Evolutionary conservation across 2,888 invertebrate species (phyloP).

Genomic region (Theretra japonica): DNA sequence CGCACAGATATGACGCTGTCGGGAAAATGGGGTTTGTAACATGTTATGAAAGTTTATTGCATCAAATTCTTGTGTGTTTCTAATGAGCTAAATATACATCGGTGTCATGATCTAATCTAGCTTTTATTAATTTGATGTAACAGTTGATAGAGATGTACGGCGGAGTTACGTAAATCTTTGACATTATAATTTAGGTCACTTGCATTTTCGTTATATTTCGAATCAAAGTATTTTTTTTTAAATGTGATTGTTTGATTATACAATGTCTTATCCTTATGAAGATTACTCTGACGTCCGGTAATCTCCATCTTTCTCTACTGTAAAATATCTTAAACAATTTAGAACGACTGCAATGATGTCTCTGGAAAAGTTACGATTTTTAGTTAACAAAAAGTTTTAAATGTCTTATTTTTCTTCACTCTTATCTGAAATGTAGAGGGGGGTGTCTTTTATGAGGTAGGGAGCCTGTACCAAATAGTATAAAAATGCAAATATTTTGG

Average conservation of each 20-base stretch:
- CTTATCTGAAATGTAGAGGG: too few species aligned
- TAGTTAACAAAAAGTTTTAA: too few species aligned
- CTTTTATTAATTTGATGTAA: neutral
- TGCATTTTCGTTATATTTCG: neutral
- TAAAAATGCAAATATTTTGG: neutral
- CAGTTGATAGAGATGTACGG: neutral
- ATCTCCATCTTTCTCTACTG: too few species aligned
- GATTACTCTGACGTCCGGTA: too few species aligned
- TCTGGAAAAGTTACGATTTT: too few species aligned
- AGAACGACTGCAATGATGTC: too few species aligned
- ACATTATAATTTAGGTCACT: neutral
- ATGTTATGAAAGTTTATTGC: constrained; percentile 13
- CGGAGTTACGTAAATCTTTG: neutral
- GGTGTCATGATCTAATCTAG: constrained; percentile 11
- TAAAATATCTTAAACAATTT: too few species aligned
- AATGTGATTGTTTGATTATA: too few species aligned
- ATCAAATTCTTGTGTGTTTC: constrained; percentile 6
- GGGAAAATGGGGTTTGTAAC: neutral
- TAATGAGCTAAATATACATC: constrained; percentile 4
- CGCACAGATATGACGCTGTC: neutral
- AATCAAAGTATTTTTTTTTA: too few species aligned
- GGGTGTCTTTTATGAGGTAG: too few species aligned
- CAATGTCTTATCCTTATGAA: too few species aligned
- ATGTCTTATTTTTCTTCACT: too few species aligned
- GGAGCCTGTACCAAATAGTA: neutral